Conservation (phyloP, 2,797 vertebrate genomes). For the Numenius phaeopus region DNA sequence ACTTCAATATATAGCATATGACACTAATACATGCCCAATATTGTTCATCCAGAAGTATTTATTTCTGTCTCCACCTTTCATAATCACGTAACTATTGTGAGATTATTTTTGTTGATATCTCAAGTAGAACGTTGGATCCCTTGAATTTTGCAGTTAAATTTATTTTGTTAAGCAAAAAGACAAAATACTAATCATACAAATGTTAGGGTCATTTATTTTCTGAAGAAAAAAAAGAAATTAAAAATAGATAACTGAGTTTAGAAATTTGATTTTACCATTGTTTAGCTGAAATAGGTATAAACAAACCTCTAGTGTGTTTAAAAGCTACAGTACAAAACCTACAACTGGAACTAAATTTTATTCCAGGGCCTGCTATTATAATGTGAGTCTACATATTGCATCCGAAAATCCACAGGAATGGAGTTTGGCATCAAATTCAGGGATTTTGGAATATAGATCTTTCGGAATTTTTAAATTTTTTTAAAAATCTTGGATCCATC, state of each 20-base stretch:
- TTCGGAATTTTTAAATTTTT: background rate
- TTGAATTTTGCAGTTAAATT: background rate
- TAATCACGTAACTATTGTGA: background rate
- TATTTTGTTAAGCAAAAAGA: background rate
- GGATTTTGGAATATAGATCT: background rate
- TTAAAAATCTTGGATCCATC: background rate
- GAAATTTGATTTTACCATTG: background rate
- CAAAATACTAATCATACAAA: background rate
- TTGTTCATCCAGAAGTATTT: background rate
- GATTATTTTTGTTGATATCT: background rate
- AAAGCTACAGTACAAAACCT: background rate
- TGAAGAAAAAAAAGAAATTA: background rate
- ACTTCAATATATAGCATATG: background rate
- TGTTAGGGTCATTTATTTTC: background rate
- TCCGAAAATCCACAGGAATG: background rate
- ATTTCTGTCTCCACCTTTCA: background rate
- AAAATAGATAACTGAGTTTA: background rate
- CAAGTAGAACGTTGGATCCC: background rate
- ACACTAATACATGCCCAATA: background rate
- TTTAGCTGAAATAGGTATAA: background rate
- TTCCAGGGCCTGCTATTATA: background rate
- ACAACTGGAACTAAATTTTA: background rate
- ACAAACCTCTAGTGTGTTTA: background rate
- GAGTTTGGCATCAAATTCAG: background rate
- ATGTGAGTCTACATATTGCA: background rate